These are phyloP conservation scores for Herpetotheres cachinnans DNA, from an alignment of 2,113 vertebrate genomes.

Conservation along the genomic window DNA sequence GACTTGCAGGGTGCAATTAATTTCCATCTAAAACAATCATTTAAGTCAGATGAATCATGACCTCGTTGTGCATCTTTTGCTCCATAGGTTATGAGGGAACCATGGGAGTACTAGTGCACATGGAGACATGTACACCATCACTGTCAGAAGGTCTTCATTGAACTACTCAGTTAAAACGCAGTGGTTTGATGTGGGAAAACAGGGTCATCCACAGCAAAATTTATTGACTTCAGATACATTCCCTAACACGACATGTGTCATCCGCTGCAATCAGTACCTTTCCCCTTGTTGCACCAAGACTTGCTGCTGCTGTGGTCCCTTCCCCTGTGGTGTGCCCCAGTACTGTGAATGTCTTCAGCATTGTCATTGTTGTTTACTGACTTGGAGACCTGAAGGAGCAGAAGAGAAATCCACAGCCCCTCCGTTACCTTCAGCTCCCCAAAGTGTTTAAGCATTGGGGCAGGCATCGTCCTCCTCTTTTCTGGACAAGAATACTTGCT, in stretches of 20 bases:
- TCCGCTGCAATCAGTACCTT: too few species aligned
- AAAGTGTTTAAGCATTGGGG: rapidly evolving
- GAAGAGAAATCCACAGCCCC: neutral
- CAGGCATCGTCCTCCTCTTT: neutral
- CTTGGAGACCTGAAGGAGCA: neutral
- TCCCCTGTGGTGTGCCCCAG: neutral
- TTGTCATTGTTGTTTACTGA: neutral
- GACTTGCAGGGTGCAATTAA: neutral
- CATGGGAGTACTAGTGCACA: rapidly evolving
- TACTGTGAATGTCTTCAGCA: neutral
- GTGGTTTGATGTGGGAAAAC: neutral
- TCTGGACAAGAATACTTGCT: neutral
- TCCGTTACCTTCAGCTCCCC: neutral
- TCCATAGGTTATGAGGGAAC: neutral
- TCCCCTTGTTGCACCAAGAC: neutral
- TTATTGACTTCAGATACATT: neutral
- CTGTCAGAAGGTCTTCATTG: neutral
- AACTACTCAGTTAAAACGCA: neutral
- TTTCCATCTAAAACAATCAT: neutral
- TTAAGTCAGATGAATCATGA: neutral
- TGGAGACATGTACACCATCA: rapidly evolving
- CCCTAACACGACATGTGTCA: rapidly evolving
- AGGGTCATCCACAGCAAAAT: neutral
- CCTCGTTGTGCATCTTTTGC: neutral
- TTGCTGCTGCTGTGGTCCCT: neutral